Evolutionary conservation across 2,888 invertebrate genomes (phyloP), one percentile per base, ranked within the genome.

Genomic region (Ornithoptera alexandrae): DNA sequence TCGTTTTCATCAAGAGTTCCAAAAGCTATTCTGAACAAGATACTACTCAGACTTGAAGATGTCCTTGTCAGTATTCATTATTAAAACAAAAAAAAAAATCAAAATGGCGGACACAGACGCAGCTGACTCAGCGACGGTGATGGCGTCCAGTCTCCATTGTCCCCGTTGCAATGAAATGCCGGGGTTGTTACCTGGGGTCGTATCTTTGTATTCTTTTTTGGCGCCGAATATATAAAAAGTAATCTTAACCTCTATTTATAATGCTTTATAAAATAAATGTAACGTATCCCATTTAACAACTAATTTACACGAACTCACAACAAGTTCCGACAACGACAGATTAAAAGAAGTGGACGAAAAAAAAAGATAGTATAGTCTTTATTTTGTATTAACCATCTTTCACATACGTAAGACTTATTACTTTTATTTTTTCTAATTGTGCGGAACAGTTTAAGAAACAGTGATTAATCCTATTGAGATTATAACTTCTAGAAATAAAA

Each of bases 41-140:
- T 30, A 10, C 39, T 10, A 8, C 39, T 39, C 6, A 39, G 39
- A 39, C 10, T 17, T 36, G 61, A 30, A 17, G 42, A 53, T 56
- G 57, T 65, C 65, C 30, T 76, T 30, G 30, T 74, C 76, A 75
- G 81, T 81, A 81, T 79, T 86, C 30, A 30, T 30, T 30, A 30
- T 30, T 30, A 30, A 30, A 30, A 30, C 30, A 30, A 30, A 84
- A 76, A 79, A 86, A 88, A 86, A 85, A 84, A 81, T 77, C 84
- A 87, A 88, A 76, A 88, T 89, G 86, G 87, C 84, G 78, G 80
- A 73, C 73, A 77, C 74, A 80, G 80, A 82, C 82, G 82, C 88
- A 89, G 89, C 90, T 90, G 89, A 90, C 82, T 89, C 88, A 81
- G 87, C 89, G 80, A 79, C 84, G 86, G 84, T 82, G 79, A 78